Evolutionary conservation across 2,797 vertebrate genomes (phyloP), one percentile per base, ranked within the genome.

Genomic region (Adrianichthys oophorus): DNA sequence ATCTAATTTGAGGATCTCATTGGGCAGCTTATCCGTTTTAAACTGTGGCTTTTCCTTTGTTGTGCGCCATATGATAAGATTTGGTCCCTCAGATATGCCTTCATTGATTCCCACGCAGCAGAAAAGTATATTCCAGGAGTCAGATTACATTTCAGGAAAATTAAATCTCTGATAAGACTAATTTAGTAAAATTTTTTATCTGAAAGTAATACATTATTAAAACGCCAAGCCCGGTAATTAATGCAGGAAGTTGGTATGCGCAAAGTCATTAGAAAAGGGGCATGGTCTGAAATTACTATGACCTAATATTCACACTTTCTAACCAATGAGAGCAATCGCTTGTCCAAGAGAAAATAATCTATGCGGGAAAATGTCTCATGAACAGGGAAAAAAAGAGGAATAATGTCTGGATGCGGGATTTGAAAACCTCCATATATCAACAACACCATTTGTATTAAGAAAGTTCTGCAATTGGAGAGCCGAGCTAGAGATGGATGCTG

Each of bases 71-170:
- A 41, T 3, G 41, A 41, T 13, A 41, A 37, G 37, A 51, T 51
- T 37, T 51, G 49, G 18, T n/a, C 49, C n/a, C 49, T 51, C 1
- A 51, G 29, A n/a, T 51, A 51, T 1, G 17, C 29, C 29, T 51
- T 50, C 48, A 50, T 12, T 10, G 48, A 50, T 17, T 50, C 48
- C 48, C 24, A 50, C 16, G 32, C 48, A 6, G 17, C 37, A 14
- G 12, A 51, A 3, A 32, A 2, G 14, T 29, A 51, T 17, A 51
- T 51, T 51, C 49, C 26, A 14, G 50, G 32, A 1, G 17, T 52
- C 12, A 18, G 26, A 8, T 40, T 51, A 6, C 37, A n/a, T 37
- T 50, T 4, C 4, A 50, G 48, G 16, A 37, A 50, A 13, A 37
- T 16, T 16, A 12, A 17, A 50, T 37, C 37, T 37, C 48, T 32